Evolutionary conservation across 2,797 vertebrate species (phyloP).

Genomic region (Phoeniculus purpureus): DNA sequence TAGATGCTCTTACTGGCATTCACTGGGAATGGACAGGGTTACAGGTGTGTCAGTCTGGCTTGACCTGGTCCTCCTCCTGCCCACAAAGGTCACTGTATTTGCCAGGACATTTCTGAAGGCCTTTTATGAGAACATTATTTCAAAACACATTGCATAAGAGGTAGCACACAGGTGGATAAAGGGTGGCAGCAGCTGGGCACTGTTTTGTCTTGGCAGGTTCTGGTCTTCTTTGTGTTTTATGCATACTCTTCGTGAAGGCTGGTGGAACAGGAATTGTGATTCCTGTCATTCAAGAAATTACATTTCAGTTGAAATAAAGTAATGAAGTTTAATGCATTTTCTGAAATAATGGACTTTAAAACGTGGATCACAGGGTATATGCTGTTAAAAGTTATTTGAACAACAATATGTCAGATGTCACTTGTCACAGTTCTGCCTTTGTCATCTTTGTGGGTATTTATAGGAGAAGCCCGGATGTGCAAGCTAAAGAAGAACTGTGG

Average conservation of each 20-base stretch:
- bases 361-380: not conserved
- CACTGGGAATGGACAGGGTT: not conserved
- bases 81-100: not conserved
- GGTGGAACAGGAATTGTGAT: not conserved
- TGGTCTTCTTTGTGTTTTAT: not conserved
- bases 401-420: not conserved
- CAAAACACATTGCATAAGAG: not conserved
- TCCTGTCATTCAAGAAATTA: not conserved
- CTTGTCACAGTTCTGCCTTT: not conserved
- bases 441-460: slow-evolving; percentile 44
- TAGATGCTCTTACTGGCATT: not conserved
- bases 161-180: not conserved
- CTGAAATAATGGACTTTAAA: not conserved
- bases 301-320: not conserved
- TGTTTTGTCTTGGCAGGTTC: not conserved
- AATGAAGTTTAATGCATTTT: not conserved
- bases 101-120: not conserved
- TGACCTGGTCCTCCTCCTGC: not conserved
- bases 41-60: not conserved
- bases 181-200: not conserved
- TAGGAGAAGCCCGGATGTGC: slow-evolving; percentile 88
- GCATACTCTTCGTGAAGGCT: not conserved
- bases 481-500: slow-evolving; percentile 89
- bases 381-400: not conserved
- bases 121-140: not conserved